Evolutionary conservation across 2,888 invertebrate genomes (phyloP).

Genomic region (Aphidoletes aphidimyza): DNA sequence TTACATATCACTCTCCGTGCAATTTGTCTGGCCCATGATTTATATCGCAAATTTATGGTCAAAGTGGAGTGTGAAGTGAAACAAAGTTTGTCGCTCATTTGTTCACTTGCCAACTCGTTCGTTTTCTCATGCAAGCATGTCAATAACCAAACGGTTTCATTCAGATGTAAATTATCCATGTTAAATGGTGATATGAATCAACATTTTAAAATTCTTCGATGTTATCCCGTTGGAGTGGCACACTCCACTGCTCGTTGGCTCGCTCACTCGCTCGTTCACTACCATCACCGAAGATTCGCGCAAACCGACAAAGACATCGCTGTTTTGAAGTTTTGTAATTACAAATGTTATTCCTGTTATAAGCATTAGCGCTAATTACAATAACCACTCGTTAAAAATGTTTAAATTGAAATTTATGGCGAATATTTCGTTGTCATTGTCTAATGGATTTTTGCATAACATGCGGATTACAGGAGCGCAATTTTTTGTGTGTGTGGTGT

Average conservation of each 20-base stretch:
- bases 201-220: background rate
- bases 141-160: constrained; percentile 34
- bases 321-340: background rate
- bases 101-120: background rate
- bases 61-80: background rate
- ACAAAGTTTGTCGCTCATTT: background rate
- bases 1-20: constrained; percentile 22
- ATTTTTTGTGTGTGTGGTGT: background rate
- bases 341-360: constrained; percentile 40
- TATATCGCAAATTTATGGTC: background rate
- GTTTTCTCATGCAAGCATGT: background rate
- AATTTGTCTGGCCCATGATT: constrained; percentile 31
- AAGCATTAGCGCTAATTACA: constrained; percentile 44
- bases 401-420: constrained; percentile 24
- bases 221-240: background rate
- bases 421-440: background rate
- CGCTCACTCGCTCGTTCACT: too few species aligned
- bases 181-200: background rate
- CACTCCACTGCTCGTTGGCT: too few species aligned
- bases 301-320: background rate
- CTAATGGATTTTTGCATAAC: constrained; percentile 35
- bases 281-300: too few species aligned
- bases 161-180: constrained; percentile 49
- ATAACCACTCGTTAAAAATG: constrained; percentile 31
- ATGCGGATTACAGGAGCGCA: background rate